Base-by-base conservation (phyloP, 1,140 invertebrate species). In the Whitmania pigra region DNA sequence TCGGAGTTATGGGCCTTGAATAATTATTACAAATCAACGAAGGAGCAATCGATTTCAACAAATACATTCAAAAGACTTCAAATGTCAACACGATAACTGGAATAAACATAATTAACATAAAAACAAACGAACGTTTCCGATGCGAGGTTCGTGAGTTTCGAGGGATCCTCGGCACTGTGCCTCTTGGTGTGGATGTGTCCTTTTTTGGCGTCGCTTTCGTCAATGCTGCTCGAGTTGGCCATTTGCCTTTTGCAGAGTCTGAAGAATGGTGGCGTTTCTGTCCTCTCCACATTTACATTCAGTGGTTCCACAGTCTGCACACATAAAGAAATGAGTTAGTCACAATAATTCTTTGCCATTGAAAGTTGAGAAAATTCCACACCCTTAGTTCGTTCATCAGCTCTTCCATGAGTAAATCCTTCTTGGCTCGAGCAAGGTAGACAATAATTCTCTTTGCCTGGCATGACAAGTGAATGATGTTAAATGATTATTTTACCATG, bases 231-330 rank as follows among this genome's bases (percentile, higher is more conserved):
- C 7, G 73, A 57, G 43, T 70, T 60, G 20, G 73, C 67, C 17
- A 75, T 74, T 25, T 69, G 67, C 18, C 74, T 67, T 53, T 78
- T 78, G 63, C 77, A 76, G 60, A 97, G 85, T 31, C 94, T 86
- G 83, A 95, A 99, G 82, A 95, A 99, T 0, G 95, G 95, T 36
- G 94, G 93, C 0, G 95, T 96, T 85, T 98, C 93, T 0, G 93
- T 97, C 67, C 94, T 84, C 80, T 97, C 94, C 75, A 97, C 94
- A 71, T 93, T 85, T 79, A 92, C 94, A 81, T 93, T 94, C 5
- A 97, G 83, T 0, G 92, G 95, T 82, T 97, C 94, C 2, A 97
- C 92, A 0, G 93, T 95, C 83, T 95, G 91, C 13, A 72, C 69
- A 67, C 73, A 63, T n/a, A 43, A 31, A n/a, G 18, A 7, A 63